These are phyloP conservation scores for Hipposideros larvatus DNA, from an alignment of 2,797 vertebrate genomes.

Conservation along the genomic window DNA sequence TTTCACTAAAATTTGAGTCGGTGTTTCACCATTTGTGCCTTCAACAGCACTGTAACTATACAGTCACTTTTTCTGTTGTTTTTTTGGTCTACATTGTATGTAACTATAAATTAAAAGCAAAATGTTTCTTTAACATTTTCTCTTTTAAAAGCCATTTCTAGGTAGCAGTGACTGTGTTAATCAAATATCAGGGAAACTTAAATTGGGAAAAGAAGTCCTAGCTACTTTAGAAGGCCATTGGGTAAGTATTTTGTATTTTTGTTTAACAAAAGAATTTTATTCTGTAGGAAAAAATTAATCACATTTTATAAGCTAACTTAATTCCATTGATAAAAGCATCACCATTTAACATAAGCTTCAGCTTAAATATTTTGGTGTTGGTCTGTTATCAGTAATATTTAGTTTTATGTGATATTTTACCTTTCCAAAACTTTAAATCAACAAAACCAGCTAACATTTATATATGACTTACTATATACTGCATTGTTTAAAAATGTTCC, in stretches of 20 bases:
- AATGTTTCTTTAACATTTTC: slow-evolving; percentile 65
- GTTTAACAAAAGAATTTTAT: slow-evolving; percentile 57
- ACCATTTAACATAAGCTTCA: slow-evolving; percentile 50
- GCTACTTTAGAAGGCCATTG: slow-evolving; percentile 97
- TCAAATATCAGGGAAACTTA: slow-evolving; percentile 97
- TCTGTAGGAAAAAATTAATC: slow-evolving; percentile 6
- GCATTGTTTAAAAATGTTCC: slow-evolving; percentile 10
- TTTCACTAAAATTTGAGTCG: slow-evolving; percentile 54
- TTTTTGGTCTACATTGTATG: slow-evolving; percentile 62
- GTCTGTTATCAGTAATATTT: neutral
- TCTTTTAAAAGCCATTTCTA: slow-evolving; percentile 94
- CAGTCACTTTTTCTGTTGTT: neutral
- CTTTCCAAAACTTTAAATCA: slow-evolving; percentile 39
- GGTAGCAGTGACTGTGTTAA: slow-evolving; percentile 98
- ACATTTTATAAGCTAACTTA: slow-evolving; percentile 38
- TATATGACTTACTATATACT: neutral
- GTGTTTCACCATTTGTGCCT: slow-evolving; percentile 8
- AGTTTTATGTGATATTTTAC: slow-evolving; percentile 54
- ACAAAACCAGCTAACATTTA: slow-evolving; percentile 27
- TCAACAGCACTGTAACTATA: slow-evolving; percentile 1
- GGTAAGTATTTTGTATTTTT: slow-evolving; percentile 90
- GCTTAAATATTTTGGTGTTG: slow-evolving; percentile 43
- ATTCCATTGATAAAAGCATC: slow-evolving; percentile 12
- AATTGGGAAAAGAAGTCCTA: slow-evolving; percentile 98
- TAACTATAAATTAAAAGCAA: slow-evolving; percentile 67